These are phyloP conservation scores for Cheumatopsyche charites DNA, from an alignment of 1,140 invertebrate species.

Conservation along the genomic window DNA sequence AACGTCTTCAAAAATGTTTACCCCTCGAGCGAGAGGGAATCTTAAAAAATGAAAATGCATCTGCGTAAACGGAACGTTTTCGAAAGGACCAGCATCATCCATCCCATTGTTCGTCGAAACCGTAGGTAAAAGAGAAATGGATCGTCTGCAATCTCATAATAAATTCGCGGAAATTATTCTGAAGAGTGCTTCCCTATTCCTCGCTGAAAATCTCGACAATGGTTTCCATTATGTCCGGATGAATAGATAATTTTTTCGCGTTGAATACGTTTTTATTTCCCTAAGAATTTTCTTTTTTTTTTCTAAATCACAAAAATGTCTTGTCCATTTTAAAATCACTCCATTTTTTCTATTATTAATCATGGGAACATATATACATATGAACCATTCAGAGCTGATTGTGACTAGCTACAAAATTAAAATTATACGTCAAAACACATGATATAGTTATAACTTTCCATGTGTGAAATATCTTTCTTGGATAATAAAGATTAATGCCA, in stretches of 20 bases:
- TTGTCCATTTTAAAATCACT: too few species aligned
- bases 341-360: too few species aligned
- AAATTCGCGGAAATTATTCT: slow-evolving; percentile 26
- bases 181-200: background rate
- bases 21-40: too few species aligned
- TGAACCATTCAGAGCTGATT: too few species aligned
- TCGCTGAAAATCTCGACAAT: slow-evolving; percentile 14
- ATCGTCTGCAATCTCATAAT: slow-evolving; percentile 16
- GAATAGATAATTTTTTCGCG: slow-evolving; percentile 17
- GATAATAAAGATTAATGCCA: too few species aligned
- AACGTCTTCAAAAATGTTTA: slow-evolving; percentile 25
- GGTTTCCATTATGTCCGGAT: slow-evolving; percentile 27
- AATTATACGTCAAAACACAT: too few species aligned
- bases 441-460: too few species aligned
- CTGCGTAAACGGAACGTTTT: background rate
- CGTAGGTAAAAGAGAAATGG: background rate
- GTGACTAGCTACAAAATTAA: too few species aligned
- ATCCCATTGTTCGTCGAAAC: background rate
- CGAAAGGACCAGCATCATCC: background rate
- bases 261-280: too few species aligned
- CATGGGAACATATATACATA: too few species aligned
- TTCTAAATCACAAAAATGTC: background rate
- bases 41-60: slow-evolving; percentile 6
- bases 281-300: too few species aligned
- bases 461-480: too few species aligned